Percentiles rank a stretch among this genome's conserved stretches.
Conservation (phyloP, 1,140 invertebrate species). For the Drosophila prosaltans region DNA sequence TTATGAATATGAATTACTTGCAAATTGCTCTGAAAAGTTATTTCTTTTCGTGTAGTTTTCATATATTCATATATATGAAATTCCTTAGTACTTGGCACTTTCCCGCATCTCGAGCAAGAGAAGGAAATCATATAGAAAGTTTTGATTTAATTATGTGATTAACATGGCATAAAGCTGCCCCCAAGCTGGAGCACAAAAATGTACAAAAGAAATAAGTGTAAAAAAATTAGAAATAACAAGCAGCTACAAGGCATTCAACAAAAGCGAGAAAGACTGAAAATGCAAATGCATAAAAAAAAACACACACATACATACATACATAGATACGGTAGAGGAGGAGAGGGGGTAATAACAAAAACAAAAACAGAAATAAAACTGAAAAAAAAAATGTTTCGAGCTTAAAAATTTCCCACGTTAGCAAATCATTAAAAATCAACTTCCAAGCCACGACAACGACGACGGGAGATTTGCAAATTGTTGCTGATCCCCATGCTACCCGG, state of each 20-base stretch:
- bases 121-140: constrained; percentile 79
- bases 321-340: neutral
- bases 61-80: constrained; percentile 24
- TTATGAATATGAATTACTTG: constrained; percentile 16
- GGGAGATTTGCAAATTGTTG: constrained; percentile 7
- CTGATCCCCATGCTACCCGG: neutral
- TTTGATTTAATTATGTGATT: constrained; percentile 79
- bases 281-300: constrained; percentile 49
- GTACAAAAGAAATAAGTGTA: constrained; percentile 40
- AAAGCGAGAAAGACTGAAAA: constrained; percentile 46
- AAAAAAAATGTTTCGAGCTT: constrained; percentile 54
- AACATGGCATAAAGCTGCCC: constrained; percentile 75
- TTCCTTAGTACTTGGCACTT: constrained; percentile 24
- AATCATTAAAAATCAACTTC: constrained; percentile 72
- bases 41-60: constrained; percentile 6
- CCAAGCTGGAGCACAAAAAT: constrained; percentile 27
- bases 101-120: constrained; percentile 24
- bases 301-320: neutral
- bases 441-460: constrained; percentile 33
- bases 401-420: constrained; percentile 71
- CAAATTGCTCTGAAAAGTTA: neutral
- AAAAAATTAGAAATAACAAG: constrained; percentile 77
- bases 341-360: neutral
- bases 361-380: constrained; percentile 25
- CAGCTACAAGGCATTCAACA: constrained; percentile 46